Conservation (phyloP, 2,888 invertebrate genomes). For the Tiliacea citrago region DNA sequence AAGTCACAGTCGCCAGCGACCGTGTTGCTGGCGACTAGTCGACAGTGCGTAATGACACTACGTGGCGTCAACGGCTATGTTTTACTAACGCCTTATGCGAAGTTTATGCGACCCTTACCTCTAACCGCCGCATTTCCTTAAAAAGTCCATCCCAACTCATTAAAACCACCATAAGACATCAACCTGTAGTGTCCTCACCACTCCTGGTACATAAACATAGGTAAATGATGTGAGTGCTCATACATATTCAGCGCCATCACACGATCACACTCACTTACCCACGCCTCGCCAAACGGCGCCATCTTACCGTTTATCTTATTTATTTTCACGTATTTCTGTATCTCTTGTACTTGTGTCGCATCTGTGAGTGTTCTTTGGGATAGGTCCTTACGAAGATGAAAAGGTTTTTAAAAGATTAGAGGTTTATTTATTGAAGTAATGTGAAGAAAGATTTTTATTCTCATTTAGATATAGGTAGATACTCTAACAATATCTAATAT, state of each 20-base stretch:
- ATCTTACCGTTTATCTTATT: conserved; percentile 58
- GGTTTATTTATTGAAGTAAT: not conserved
- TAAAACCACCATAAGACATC: conserved; percentile 16
- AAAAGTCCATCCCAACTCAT: conserved; percentile 19
- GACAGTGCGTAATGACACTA: no score
- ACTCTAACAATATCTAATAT: not conserved
- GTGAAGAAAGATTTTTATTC: not conserved
- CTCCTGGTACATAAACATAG: conserved; percentile 67
- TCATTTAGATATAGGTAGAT: no score
- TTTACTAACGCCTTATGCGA: no score
- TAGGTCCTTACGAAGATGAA: not conserved
- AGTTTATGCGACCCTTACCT: not conserved
- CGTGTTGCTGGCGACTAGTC: no score
- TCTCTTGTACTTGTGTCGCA: conserved; percentile 14
- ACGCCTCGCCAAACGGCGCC: conserved; percentile 60
- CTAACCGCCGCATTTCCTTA: conserved; percentile 15
- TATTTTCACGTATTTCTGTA: conserved; percentile 52
- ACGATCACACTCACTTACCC: conserved; percentile 62
- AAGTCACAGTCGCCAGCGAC: no score
- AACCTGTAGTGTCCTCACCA: conserved; percentile 52
- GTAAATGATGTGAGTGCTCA: conserved; percentile 77
- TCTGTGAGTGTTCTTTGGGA: not conserved
- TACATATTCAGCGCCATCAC: conserved; percentile 77
- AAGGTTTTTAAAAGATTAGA: not conserved
- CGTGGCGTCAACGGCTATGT: no score